These are phyloP conservation scores for Chlorocebus sabaeus DNA, from an alignment of 2,113 vertebrate genomes.

Conservation along the genomic window DNA sequence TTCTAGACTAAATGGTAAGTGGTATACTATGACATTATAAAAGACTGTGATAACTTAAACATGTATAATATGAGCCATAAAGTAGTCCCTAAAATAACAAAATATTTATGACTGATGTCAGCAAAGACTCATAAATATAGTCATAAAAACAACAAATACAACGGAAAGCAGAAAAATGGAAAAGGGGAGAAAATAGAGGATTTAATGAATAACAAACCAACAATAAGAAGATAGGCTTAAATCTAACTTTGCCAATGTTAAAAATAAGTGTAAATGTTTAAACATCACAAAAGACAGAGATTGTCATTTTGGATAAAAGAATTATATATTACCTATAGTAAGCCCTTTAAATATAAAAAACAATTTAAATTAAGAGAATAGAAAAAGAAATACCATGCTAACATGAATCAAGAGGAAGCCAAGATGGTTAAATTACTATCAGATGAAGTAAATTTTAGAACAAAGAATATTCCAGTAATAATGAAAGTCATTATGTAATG, in stretches of 20 bases:
- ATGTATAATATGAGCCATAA: neutral
- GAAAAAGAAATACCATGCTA: neutral
- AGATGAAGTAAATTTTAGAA: neutral
- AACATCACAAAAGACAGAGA: neutral
- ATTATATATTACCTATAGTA: neutral
- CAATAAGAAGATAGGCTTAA: neutral
- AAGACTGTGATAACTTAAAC: neutral
- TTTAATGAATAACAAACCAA: neutral
- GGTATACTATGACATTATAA: neutral
- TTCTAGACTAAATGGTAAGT: neutral
- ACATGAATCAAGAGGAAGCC: neutral
- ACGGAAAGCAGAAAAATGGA: neutral
- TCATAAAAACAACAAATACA: neutral
- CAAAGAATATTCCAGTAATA: neutral
- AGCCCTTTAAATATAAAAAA: neutral
- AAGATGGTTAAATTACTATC: neutral
- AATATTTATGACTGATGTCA: neutral
- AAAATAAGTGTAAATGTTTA: neutral
- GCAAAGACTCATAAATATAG: neutral
- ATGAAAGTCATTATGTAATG: neutral
- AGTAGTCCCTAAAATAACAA: neutral
- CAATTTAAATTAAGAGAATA: neutral
- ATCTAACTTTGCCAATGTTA: neutral
- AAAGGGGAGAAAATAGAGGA: neutral
- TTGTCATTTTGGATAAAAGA: neutral